phyloP scores from a whole-genome alignment of 2,888 invertebrate genomes.

The Calephelis perditalis region DNA sequence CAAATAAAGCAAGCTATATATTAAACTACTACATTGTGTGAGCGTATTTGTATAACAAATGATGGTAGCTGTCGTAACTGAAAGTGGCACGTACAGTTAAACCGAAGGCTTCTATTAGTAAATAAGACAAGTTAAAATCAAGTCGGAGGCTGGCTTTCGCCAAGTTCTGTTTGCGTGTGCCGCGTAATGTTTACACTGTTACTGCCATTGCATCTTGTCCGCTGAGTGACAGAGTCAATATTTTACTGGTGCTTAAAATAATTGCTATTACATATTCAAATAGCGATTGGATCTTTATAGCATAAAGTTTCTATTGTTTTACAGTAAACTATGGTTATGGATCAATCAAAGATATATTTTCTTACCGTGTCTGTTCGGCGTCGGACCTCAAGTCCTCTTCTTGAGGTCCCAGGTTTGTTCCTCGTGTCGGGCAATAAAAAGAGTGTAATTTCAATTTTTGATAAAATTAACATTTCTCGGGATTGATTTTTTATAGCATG shows the following conservation, averaged over 20 bases:
- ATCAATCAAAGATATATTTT: too few species aligned
- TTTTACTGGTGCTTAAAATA: constrained; percentile 45
- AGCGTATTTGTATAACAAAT: constrained; percentile 15
- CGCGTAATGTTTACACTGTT: constrained; percentile 36
- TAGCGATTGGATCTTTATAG: too few species aligned
- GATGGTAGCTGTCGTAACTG: constrained; percentile 37
- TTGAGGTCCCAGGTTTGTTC: too few species aligned
- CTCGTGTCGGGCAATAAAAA: too few species aligned
- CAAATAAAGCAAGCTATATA: constrained; percentile 8
- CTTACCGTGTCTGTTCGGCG: too few species aligned
- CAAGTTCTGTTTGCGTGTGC: constrained; percentile 51
- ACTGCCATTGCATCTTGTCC: constrained; percentile 22
- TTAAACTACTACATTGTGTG: constrained; percentile 12
- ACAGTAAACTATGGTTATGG: too few species aligned
- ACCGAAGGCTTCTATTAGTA: constrained; percentile 46
- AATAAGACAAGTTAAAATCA: constrained; percentile 52
- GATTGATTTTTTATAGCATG: too few species aligned
- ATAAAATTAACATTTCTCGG: too few species aligned
- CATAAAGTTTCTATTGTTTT: too few species aligned
- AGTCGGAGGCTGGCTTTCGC: constrained; percentile 46
- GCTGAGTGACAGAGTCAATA: constrained; percentile 37
- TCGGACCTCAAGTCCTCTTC: too few species aligned
- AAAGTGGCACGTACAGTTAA: constrained; percentile 49
- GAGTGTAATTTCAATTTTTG: too few species aligned
- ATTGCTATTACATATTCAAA: constrained; percentile 27